phyloP scores from a whole-genome alignment of 2,797 vertebrate species.

The Capromys pilorides region DNA sequence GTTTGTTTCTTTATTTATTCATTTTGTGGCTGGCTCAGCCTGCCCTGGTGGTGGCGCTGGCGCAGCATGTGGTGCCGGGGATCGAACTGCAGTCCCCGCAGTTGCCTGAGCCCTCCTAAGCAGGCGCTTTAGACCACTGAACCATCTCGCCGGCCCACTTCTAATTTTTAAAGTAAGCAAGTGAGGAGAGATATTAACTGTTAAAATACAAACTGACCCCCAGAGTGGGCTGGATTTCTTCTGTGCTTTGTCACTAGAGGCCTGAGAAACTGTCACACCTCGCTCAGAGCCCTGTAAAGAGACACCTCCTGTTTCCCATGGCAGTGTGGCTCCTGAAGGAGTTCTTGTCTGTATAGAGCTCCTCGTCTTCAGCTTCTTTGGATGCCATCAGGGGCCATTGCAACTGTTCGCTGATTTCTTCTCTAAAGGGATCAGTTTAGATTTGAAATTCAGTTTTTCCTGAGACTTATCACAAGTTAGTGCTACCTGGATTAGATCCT shows the following conservation, averaged over 20 bases:
- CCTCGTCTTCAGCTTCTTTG: background rate
- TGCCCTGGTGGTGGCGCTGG: too few relatives aligned
- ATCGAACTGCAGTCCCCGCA: too few relatives aligned
- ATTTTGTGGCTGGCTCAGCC: too few relatives aligned
- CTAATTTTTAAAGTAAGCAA: background rate
- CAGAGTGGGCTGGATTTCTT: background rate
- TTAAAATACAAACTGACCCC: background rate
- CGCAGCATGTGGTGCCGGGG: too few relatives aligned
- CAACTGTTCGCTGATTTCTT: slow-evolving; percentile 32
- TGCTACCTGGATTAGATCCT: background rate
- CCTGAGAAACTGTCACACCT: background rate
- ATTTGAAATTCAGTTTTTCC: slow-evolving; percentile 16
- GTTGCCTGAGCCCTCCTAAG: too few relatives aligned
- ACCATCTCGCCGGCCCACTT: too few relatives aligned
- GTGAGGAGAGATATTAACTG: background rate
- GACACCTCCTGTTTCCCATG: too few relatives aligned
- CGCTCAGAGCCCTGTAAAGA: background rate
- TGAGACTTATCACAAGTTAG: background rate
- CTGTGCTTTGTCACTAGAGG: background rate
- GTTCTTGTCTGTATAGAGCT: background rate
- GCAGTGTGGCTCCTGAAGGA: background rate
- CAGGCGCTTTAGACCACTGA: too few relatives aligned
- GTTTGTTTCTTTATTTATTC: too few relatives aligned
- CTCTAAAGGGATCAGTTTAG: background rate
- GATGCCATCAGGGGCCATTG: background rate